Percentiles rank a stretch among this genome's conserved stretches.
Conservation (phyloP, 2,797 vertebrate species). For the Acestrorhynchus altus region DNA sequence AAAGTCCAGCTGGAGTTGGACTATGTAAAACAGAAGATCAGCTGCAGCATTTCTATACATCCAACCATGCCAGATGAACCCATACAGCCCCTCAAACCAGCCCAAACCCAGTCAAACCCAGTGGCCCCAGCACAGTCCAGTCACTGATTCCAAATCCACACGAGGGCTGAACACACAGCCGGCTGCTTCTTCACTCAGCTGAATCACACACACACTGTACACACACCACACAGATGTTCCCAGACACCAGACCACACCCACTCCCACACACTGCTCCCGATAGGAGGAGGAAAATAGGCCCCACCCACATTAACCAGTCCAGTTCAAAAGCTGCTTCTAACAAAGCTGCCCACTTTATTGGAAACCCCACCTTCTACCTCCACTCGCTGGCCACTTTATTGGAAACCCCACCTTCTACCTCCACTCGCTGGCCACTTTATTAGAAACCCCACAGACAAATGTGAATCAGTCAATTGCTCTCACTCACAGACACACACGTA, state of each 20-base stretch:
- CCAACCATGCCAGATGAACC: not conserved
- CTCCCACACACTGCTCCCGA: not conserved
- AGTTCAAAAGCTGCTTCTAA: not conserved
- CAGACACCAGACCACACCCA: slow-evolving; percentile 31
- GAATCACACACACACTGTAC: slow-evolving; percentile 28
- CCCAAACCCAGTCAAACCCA: not conserved
- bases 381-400: not conserved
- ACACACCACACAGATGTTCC: slow-evolving; percentile 40
- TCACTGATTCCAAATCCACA: not conserved
- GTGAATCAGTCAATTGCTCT: too few relatives aligned
- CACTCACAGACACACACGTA: slow-evolving; percentile 1
- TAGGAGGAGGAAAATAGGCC: slow-evolving; percentile 7
- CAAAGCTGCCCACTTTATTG: not conserved
- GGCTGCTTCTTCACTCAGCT: slow-evolving; percentile 30
- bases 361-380: not conserved
- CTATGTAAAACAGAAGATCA: not conserved
- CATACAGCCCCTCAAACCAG: not conserved
- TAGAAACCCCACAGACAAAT: not conserved
- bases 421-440: not conserved
- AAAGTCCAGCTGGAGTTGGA: not conserved
- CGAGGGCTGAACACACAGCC: not conserved
- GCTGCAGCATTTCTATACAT: not conserved
- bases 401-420: too few relatives aligned
- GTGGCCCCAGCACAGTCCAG: not conserved
- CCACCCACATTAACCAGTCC: slow-evolving; percentile 2